Evolutionary conservation across 2,888 invertebrate species (phyloP), one percentile per base, ranked within the genome.

Genomic region (Megastigmus dorsalis): DNA sequence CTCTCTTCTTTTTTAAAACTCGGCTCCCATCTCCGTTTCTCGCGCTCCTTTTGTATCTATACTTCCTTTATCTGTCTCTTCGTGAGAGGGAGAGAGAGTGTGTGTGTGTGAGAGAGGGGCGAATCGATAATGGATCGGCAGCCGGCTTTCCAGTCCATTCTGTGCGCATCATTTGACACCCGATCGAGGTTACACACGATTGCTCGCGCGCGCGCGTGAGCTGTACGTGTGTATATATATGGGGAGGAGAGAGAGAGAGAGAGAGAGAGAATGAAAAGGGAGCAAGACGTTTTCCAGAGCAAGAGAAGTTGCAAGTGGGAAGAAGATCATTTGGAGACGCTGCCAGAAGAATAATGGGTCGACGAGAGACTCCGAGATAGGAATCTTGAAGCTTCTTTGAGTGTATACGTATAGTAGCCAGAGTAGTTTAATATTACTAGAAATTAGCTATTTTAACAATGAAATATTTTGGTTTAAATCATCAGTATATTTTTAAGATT

Each of bases 151-250:
- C 81, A 82, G 82, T 75, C 82, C 80, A 84, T 86, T 85, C 83
- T 84, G 81, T 82, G 83, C 84, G 84, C 86, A 85, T 85, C 86
- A 84, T 86, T 86, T 86, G 86, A 86, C 86, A 85, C 84, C 79
- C 84, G 83, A 84, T 84, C 82, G 85, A 84, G 55, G 62, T 41
- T 67, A 18, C 48, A 38, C 59, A 28, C 50, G 23, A 54, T 50
- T 45, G n/a, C 80, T 80, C 69, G 68, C 59, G 36, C 50, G 23
- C 60, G 57, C 52, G n/a, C 80, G 81, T 67, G 68, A 75, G 73
- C 65, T 75, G 78, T 79, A 79, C 70, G 78, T 76, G 77, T 5
- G 1, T 33, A 18, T 20, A n/a, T n/a, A n/a, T n/a, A n/a, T n/a
- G n/a, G n/a, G n/a, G n/a, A n/a, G n/a, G n/a, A n/a, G n/a, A n/a